Conservation (phyloP, 2,797 vertebrate genomes). For the Lophotriccus pileatus region DNA sequence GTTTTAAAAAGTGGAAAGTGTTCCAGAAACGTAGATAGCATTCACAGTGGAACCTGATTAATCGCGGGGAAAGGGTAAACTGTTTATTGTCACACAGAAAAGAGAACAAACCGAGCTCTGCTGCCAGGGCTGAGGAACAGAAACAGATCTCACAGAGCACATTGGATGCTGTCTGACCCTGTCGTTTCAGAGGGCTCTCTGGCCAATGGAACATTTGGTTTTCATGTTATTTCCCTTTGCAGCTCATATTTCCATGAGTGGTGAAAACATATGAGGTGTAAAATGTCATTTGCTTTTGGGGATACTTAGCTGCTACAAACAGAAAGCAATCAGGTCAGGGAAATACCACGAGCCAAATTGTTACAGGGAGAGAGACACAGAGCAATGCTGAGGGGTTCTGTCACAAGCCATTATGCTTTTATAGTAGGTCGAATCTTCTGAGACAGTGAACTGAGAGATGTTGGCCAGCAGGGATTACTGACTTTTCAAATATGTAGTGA, state of each 20-base stretch:
- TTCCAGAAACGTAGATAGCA: not conserved
- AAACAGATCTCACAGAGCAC: not conserved
- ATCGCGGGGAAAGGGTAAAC: fast-evolving
- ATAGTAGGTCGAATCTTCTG: not conserved
- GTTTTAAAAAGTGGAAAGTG: not conserved
- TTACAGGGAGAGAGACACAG: not conserved
- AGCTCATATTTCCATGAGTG: not conserved
- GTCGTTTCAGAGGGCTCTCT: not conserved
- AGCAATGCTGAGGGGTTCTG: not conserved
- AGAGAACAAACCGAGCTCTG: not conserved
- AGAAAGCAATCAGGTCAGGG: not conserved
- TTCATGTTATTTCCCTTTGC: not conserved
- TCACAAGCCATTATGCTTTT: not conserved
- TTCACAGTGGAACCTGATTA: not conserved
- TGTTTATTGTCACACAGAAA: not conserved
- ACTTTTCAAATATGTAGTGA: not conserved
- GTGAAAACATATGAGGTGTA: not conserved
- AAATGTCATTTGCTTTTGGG: conserved; percentile 11
- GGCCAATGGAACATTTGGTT: not conserved
- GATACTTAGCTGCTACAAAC: not conserved
- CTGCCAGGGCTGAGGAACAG: not conserved
- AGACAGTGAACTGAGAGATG: not conserved
- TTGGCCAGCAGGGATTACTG: not conserved
- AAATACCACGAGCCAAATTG: not conserved
- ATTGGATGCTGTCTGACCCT: not conserved